Base-by-base conservation (phyloP, 2,888 invertebrate genomes). In the Anagyrus pseudococci region DNA sequence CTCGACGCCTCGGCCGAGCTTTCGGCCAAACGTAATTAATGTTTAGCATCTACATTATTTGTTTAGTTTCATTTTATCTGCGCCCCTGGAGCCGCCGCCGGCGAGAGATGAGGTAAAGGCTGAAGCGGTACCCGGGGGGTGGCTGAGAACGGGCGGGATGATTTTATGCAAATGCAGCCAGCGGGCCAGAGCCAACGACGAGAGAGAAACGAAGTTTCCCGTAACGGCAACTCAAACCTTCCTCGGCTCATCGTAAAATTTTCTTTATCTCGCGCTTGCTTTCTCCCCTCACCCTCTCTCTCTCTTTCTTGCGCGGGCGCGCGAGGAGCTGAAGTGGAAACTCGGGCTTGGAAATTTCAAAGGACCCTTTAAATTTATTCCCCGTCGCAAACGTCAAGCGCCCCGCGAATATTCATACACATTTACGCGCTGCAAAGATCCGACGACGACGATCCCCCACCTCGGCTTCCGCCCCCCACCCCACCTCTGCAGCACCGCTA, bases 11-110 rank as follows among this genome's bases (percentile, higher is more conserved):
- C 47, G 4, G 50, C 53, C 61, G 61, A 48, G 64, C 59, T 60
- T 60, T 57, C 13, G 58, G 48, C 65, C 69, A 77, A 76, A 74
- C 72, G 74, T 77, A 77, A 77, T 78, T 78, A 77, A 77, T 77
- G 76, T 77, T 75, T 74, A 77, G 76, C 78, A 75, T 77, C 78
- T 75, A 74, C 77, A 77, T 78, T 78, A 78, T 78, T 78, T 78
- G 78, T 78, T 78, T 78, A 77, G 77, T 77, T 77, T 78, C 77
- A 76, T 77, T 78, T 77, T 75, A 78, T 64, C 60, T 77, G 77
- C 75, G 74, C 73, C 74, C 70, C 70, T 73, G 73, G 71, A 72
- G 72, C 68, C 70, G 73, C 19, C 60, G 62, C 13, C n/a, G n/a
- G n/a, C n/a, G n/a, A n/a, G n/a, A n/a, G n/a, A n/a, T n/a, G n/a